These are phyloP conservation scores for Campoletis raptor DNA, from an alignment of 2,888 invertebrate species.

Conservation along the genomic window DNA sequence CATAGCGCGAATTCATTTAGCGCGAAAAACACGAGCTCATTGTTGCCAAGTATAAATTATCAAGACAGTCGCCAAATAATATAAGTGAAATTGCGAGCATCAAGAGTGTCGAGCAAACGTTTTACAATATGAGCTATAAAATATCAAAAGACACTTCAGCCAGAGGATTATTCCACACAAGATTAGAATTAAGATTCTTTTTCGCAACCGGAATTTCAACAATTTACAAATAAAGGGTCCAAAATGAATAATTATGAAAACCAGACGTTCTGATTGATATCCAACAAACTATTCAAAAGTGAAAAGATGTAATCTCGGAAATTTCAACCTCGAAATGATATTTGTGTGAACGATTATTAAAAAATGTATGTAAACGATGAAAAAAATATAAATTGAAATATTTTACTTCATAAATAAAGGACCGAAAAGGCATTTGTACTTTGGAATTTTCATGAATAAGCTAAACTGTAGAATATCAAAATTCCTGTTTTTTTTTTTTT, in stretches of 20 bases:
- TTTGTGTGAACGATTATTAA: not conserved
- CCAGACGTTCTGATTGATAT: not conserved
- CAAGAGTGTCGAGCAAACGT: constrained; percentile 56
- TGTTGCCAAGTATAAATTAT: constrained; percentile 20
- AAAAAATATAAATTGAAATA: not conserved
- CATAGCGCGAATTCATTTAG: not conserved
- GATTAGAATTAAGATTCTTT: not conserved
- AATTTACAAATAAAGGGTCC: not conserved
- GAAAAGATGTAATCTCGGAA: not conserved
- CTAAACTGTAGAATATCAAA: not conserved
- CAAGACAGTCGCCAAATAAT: constrained; percentile 38
- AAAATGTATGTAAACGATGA: not conserved
- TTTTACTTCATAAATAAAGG: not conserved
- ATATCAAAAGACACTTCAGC: not conserved
- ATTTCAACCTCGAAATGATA: not conserved
- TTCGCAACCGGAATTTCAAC: not conserved
- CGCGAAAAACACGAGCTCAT: constrained; percentile 44
- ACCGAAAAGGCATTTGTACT: not conserved
- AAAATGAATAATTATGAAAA: not conserved
- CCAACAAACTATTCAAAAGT: not conserved
- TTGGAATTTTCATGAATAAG: not conserved
- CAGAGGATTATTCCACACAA: constrained; percentile 18
- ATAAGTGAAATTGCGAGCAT: constrained; percentile 55
- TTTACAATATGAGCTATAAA: constrained; percentile 17
- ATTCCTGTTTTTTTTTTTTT: not conserved